Evolutionary conservation across 2,888 invertebrate species (phyloP).

Genomic region (Byasa hedistus): DNA sequence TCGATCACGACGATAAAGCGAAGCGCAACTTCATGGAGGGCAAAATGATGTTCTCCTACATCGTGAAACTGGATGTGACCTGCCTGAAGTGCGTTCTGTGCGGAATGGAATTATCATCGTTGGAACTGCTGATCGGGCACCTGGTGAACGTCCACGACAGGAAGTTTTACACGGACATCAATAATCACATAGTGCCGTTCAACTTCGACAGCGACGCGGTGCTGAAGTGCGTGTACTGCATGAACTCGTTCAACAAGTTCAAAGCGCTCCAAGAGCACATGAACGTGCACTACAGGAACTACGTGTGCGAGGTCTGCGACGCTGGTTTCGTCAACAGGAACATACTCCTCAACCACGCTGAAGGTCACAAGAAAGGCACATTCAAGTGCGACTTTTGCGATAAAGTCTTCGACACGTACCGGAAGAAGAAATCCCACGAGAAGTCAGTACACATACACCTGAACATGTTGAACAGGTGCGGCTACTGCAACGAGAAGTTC

Average conservation of each 20-base stretch:
- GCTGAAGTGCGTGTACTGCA: constrained; percentile 39
- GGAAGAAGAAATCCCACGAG: constrained; percentile 60
- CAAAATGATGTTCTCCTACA: constrained; percentile 45
- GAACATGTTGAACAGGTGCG: constrained; percentile 47
- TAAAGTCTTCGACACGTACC: constrained; percentile 56
- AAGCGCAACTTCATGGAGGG: constrained; percentile 44
- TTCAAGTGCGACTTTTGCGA: constrained; percentile 56
- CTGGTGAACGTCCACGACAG: constrained; percentile 36
- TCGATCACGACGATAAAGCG: constrained; percentile 38
- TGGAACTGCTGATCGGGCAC: constrained; percentile 35
- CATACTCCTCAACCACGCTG: constrained; percentile 34
- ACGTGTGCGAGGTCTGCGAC: constrained; percentile 46
- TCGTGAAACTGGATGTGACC: constrained; percentile 54
- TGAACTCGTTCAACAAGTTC: constrained; percentile 35
- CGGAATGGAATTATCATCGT: constrained; percentile 28
- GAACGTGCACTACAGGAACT: too few species aligned
- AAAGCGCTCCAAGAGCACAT: constrained; percentile 46
- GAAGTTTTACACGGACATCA: constrained; percentile 39
- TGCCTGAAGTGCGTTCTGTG: constrained; percentile 36
- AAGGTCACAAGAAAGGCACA: constrained; percentile 43
- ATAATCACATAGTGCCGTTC: constrained; percentile 50
- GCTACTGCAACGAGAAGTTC: constrained; percentile 46
- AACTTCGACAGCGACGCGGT: constrained; percentile 43
- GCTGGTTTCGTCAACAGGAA: constrained; percentile 45
- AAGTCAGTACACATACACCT: constrained; percentile 55